Conservation (phyloP, 1,140 invertebrate species). For the Drosophila funebris region DNA sequence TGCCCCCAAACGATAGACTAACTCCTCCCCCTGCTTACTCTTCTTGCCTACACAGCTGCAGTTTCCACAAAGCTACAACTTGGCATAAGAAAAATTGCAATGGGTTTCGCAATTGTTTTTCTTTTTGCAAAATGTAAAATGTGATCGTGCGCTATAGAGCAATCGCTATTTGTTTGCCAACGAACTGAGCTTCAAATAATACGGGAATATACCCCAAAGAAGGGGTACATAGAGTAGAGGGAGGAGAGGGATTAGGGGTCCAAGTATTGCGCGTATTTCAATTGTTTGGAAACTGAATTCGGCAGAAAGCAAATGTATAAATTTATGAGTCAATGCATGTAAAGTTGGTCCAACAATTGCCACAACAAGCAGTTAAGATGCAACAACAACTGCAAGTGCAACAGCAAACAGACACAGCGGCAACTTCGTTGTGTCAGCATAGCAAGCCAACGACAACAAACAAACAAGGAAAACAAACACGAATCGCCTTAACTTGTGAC, state of each 20-base stretch:
- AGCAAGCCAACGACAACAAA: slow-evolving; percentile 12
- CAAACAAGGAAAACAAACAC: slow-evolving; percentile 4
- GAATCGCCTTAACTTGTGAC: neutral
- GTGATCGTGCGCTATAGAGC: slow-evolving; percentile 13
- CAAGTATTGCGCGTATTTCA: slow-evolving; percentile 45
- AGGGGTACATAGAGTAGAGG: no score
- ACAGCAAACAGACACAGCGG: neutral
- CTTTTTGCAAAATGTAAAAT: slow-evolving; percentile 28
- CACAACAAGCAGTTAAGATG: slow-evolving; percentile 5
- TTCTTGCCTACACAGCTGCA: neutral
- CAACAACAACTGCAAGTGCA: neutral
- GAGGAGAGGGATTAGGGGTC: neutral
- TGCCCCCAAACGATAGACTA: neutral
- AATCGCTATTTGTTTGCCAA: slow-evolving; percentile 42
- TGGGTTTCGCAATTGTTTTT: slow-evolving; percentile 45
- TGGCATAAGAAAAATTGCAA: slow-evolving; percentile 50
- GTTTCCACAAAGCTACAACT: neutral
- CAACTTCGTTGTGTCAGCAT: slow-evolving; percentile 3
- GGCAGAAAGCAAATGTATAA: slow-evolving; percentile 10
- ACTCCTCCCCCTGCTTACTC: neutral
- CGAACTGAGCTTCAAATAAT: slow-evolving; percentile 6
- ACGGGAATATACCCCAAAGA: neutral
- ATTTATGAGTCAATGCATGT: slow-evolving; percentile 21
- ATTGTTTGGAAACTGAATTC: slow-evolving; percentile 65
- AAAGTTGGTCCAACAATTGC: no score